A percentile compares a stretch with the other conserved stretches of the same genome.
Evolutionary conservation across 1,140 invertebrate species (phyloP).

Genomic region (Alviniconcha marisindica): DNA sequence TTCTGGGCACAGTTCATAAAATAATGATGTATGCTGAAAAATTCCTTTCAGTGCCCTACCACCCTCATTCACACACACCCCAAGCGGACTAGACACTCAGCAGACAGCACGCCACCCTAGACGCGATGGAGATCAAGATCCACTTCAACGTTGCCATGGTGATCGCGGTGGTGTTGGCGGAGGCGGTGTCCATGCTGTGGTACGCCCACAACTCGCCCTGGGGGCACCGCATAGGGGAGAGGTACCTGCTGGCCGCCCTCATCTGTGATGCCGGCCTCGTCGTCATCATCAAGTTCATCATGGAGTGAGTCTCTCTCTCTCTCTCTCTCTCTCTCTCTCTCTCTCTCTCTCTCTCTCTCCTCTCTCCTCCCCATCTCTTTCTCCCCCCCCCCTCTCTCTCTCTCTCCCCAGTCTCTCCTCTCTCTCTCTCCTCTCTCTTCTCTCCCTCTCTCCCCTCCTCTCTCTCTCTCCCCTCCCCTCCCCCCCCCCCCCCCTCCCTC

Average conservation of each 20-base stretch:
- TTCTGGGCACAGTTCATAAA: too few relatives aligned
- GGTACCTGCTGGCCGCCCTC: constrained; percentile 65
- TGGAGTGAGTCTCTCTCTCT: constrained; percentile 54
- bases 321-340: background rate
- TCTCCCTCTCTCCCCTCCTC: constrained; percentile 41
- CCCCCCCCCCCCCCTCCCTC: constrained; percentile 10
- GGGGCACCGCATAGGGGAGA: constrained; percentile 58
- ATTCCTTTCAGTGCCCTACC: background rate
- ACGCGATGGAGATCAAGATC: constrained; percentile 55
- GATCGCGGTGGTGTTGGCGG: constrained; percentile 62
- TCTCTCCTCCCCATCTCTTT: too few relatives aligned
- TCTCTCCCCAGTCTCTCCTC: too few relatives aligned
- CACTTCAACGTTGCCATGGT: constrained; percentile 65
- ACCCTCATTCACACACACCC: constrained; percentile 76
- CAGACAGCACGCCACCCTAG: background rate
- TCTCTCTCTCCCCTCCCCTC: background rate
- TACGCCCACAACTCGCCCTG: constrained; percentile 60
- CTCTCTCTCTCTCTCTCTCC: too few relatives aligned
- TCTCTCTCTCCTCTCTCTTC: too few relatives aligned
- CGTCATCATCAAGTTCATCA: constrained; percentile 60
- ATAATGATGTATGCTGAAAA: too few relatives aligned
- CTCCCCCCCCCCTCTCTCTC: too few relatives aligned
- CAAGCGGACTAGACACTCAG: constrained; percentile 53
- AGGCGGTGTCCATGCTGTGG: constrained; percentile 63
- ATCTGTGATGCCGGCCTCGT: constrained; percentile 63